These are phyloP conservation scores for Halocynthia roretzi DNA, from an alignment of 23 tunicate genomes.

Conservation along the genomic window DNA sequence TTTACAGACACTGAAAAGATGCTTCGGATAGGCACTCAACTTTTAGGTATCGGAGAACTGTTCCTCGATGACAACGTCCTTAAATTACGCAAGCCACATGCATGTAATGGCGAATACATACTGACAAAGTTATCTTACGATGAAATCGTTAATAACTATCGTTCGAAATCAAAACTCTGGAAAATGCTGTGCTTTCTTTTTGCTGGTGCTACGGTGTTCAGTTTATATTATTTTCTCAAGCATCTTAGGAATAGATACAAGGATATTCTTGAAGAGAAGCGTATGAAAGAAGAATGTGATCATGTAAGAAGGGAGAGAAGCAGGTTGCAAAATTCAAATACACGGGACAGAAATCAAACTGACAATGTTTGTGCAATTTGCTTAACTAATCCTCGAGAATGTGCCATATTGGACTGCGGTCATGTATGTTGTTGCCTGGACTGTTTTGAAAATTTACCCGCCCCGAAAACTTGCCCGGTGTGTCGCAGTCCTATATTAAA, in stretches of 20 bases:
- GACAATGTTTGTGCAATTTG: conserved; percentile 53
- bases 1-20: conserved; percentile 77
- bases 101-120: conserved; percentile 37
- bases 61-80: conserved; percentile 42
- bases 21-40: conserved; percentile 62
- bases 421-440: conserved; percentile 87
- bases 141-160: conserved; percentile 36
- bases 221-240: conserved; percentile 32
- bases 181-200: conserved; percentile 34
- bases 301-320: conserved; percentile 38
- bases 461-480: conserved; percentile 69
- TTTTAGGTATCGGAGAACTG: conserved; percentile 74
- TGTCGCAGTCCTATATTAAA: conserved; percentile 48
- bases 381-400: conserved; percentile 70
- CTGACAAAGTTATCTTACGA: conserved; percentile 37
- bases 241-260: conserved; percentile 24
- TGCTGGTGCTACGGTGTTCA: conserved; percentile 43
- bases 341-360: conserved; percentile 5
- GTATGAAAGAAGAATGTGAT: conserved; percentile 25
- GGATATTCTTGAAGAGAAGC: conserved; percentile 18
- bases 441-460: conserved; percentile 63
- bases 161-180: conserved; percentile 36
- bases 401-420: conserved; percentile 76
- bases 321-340: conserved; percentile 2
- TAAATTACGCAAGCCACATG: conserved; percentile 36